phyloP scores from a whole-genome alignment of 2,888 invertebrate genomes.

The Tethea ocularis region DNA sequence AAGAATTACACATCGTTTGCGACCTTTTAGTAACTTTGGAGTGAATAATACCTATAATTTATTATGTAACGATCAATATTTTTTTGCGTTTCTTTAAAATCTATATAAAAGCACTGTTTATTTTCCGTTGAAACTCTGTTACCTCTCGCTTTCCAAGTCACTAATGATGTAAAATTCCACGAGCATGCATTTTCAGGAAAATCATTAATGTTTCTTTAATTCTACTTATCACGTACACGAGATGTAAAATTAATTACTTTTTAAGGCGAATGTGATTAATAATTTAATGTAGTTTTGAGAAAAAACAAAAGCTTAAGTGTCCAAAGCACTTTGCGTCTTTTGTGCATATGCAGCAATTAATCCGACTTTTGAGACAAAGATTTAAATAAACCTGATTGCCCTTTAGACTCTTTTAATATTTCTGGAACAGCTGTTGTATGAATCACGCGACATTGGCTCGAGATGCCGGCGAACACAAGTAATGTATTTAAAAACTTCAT shows the following conservation, averaged over 20 bases:
- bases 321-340: not conserved
- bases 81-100: not conserved
- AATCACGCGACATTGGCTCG: conserved; percentile 77
- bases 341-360: conserved; percentile 38
- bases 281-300: not conserved
- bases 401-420: conserved; percentile 73
- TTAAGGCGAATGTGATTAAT: no score
- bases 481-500: conserved; percentile 56
- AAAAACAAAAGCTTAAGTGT: not conserved
- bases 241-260: no score
- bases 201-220: no score
- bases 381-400: conserved; percentile 70
- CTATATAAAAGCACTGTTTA: not conserved
- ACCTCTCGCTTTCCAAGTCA: not conserved
- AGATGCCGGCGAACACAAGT: conserved; percentile 61
- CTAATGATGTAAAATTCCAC: not conserved
- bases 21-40: conserved; percentile 2
- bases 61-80: not conserved
- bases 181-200: no score
- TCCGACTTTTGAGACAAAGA: conserved; percentile 53
- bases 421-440: conserved; percentile 74
- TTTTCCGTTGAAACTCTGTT: not conserved
- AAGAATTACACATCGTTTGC: not conserved
- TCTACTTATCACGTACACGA: no score
- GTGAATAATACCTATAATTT: not conserved